Evolutionary conservation across 53 echinoderm and acorn worm genomes (phyloP), one percentile per base, ranked within the genome.

Genomic region (Zoroaster sp.): DNA sequence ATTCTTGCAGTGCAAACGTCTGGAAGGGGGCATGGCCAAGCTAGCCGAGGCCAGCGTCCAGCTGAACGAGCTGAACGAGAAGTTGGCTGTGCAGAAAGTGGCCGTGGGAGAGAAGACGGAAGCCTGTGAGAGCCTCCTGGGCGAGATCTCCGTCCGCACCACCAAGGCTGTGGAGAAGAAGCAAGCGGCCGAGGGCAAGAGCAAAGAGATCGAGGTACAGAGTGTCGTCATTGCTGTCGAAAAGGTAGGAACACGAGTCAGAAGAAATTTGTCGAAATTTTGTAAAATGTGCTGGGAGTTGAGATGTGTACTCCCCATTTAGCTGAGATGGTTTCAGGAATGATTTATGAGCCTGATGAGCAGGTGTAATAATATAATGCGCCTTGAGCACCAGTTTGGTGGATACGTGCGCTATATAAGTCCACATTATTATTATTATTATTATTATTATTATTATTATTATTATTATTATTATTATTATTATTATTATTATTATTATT

Each of bases 21-120:
- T 96, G 7, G 96, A 96, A 80, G 95, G 99, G n/a, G 99, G 99
- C 59, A 99, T 99, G 99, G 88, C 96, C 76, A 99, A 99, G 82
- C 93, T 99, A 0, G 96, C 92, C 11, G 99, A 99, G 76, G 99
- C 98, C 68, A 99, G 98, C 78, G 94, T 96, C 23, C 99, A 99
- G 90, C 88, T 99, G 65, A 99, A 99, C 43, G 99, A 99, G 49
- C 94, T 99, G 23, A 99, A 99, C 49, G 99, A 99, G 87, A 96
- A 99, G 81, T 86, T 99, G 28, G 99, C 99, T 0, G 96, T 99
- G 0, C 99, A 99, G 93, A 99, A 99, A 74, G 99, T 99, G 3
- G 99, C 95, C 38, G 90, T 98, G 31, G 88, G 92, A 7, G 96
- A 99, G 89, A 99, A 96, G 87, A 99, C 94, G 5, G 90, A 91